Base-by-base conservation (phyloP, 2,797 vertebrate species). In the Etheostoma perlongum region DNA sequence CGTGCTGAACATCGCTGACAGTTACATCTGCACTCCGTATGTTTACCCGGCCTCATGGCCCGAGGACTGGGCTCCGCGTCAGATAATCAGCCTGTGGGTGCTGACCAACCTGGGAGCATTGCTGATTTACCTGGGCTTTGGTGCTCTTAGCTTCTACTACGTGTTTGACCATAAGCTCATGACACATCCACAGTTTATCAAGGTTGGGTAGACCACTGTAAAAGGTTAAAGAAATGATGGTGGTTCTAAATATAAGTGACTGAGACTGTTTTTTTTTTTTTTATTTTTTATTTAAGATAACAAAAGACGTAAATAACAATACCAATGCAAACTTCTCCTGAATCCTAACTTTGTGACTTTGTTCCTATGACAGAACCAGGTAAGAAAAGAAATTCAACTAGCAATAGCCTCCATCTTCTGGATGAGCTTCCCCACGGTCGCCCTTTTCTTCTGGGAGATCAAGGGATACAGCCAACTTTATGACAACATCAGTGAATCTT, bases 371-470 rank as follows among this genome's bases (percentile, higher is more conserved):
- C 91, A 99, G 97, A 97, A 98, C 86, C 97, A 98, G 87, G 94
- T 98, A 47, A 89, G 68, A 21, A 92, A 95, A 57, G 98, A 99
- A 91, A 98, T 99, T 51, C 2, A 77, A 54, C 93, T 92, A 0
- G 94, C 96, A 0, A 19, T 95, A 36, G 86, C 83, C 25, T 94
- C 97, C 12, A 79, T 99, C 65, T 97, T 97, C 1, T 96, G 95
- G 95, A 99, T 99, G 68, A 98, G 97, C 1, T 85, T 98, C n/a
- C 97, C 97, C 21, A 99, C 98, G 0, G 95, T 97, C 0, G 90
- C 87, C 1, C 66, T 99, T 72, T 99, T 99, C 91, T 96, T 97
- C 2, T 92, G 93, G 0, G 98, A 99, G 85, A 85, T 99, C 76
- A 94, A 93, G 64, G 98, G 98, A 30, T 94, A 97, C 93, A 97